These are phyloP conservation scores for Drosophila testacea DNA, from an alignment of 2,888 invertebrate genomes.

Conservation along the genomic window DNA sequence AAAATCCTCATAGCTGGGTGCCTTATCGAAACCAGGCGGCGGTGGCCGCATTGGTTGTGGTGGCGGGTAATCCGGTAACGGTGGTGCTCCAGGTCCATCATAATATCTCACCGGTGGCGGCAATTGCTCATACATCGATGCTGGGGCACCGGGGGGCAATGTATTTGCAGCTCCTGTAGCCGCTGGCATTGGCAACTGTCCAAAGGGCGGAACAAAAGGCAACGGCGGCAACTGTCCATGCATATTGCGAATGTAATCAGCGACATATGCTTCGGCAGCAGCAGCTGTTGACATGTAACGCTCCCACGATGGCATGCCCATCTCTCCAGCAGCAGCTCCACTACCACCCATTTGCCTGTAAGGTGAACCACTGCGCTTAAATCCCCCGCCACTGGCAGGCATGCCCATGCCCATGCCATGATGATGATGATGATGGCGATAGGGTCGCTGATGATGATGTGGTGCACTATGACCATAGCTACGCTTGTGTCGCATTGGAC, in stretches of 20 bases:
- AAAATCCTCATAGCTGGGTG: constrained; percentile 90
- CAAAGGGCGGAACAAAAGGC: constrained; percentile 92
- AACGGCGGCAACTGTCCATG: constrained; percentile 94
- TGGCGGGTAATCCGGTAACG: constrained; percentile 91
- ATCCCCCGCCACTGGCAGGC: constrained; percentile 66
- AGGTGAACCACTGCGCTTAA: constrained; percentile 79
- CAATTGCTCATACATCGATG: constrained; percentile 87
- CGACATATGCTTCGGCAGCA: constrained; percentile 94
- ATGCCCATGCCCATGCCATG: constrained; percentile 68
- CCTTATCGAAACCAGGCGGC: constrained; percentile 88
- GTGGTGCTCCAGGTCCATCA: constrained; percentile 87
- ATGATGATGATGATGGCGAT: constrained; percentile 81
- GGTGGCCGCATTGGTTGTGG: constrained; percentile 86
- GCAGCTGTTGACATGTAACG: constrained; percentile 87
- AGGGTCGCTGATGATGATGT: constrained; percentile 86
- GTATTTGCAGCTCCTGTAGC: constrained; percentile 86
- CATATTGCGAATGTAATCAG: constrained; percentile 95
- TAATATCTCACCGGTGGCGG: constrained; percentile 94
- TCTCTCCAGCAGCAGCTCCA: constrained; percentile 85
- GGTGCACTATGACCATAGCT: constrained; percentile 83
- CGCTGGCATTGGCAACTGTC: constrained; percentile 89
- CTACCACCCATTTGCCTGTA: constrained; percentile 74
- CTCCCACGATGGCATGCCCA: constrained; percentile 88
- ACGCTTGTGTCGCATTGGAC: constrained; percentile 70
- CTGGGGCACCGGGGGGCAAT: constrained; percentile 81